Percentiles rank a stretch among this genome's conserved stretches.
Evolutionary conservation across 2,888 invertebrate species (phyloP).

Genomic region (Micoletzkya japonica): DNA sequence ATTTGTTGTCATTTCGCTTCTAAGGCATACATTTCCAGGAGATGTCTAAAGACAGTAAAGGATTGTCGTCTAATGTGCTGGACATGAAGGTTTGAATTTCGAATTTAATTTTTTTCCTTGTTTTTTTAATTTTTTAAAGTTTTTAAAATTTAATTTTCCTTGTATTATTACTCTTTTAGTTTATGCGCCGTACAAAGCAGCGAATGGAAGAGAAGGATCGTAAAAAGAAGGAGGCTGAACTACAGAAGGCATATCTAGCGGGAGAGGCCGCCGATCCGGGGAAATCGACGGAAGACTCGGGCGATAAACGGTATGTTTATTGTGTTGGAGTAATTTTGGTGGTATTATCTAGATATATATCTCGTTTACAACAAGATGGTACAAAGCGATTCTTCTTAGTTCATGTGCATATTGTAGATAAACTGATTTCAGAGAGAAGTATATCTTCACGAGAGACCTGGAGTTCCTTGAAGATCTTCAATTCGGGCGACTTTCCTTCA

Average conservation of each 20-base stretch:
- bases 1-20: too few relatives aligned
- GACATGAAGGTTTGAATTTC: conserved; percentile 21
- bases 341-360: neutral
- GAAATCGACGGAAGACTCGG: neutral
- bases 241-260: conserved; percentile 18
- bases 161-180: conserved; percentile 4
- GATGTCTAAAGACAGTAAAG: conserved; percentile 13
- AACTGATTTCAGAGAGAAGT: conserved; percentile 21
- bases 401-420: neutral
- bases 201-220: conserved; percentile 22
- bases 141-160: neutral
- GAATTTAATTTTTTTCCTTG: too few relatives aligned
- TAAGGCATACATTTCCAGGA: too few relatives aligned
- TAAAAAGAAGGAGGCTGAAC: conserved; percentile 14
- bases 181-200: conserved; percentile 22
- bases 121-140: neutral
- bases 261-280: neutral
- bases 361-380: neutral
- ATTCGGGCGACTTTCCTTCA: conserved; percentile 85
- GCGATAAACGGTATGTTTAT: neutral
- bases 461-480: conserved; percentile 78
- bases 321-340: neutral
- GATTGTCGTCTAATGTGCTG: conserved; percentile 18
- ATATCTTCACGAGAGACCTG: conserved; percentile 70
- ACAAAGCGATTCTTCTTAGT: neutral